A percentile compares a stretch with the other conserved stretches of the same genome.
Evolutionary conservation across 2,797 vertebrate species (phyloP).

Genomic region (Rhodeus uyekii): DNA sequence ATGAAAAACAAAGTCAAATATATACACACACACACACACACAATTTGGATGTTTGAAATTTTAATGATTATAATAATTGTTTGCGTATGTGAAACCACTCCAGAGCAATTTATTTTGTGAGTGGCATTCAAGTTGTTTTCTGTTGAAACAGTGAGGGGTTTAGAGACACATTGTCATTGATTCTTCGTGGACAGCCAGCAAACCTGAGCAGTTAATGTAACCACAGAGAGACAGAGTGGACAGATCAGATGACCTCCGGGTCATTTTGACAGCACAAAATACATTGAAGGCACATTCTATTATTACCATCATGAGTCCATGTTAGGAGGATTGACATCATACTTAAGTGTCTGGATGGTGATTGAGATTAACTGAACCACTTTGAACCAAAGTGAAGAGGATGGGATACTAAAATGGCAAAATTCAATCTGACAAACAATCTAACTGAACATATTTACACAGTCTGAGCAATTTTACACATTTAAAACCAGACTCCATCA

Average conservation of each 20-base stretch:
- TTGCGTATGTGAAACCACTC: background rate
- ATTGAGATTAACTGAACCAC: background rate
- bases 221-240: background rate
- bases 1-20: too few relatives aligned
- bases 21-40: too few relatives aligned
- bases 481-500: background rate
- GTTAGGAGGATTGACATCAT: background rate
- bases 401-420: background rate
- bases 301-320: background rate
- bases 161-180: slow-evolving; percentile 15
- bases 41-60: background rate
- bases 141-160: slow-evolving; percentile 1
- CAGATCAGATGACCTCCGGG: background rate
- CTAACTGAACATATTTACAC: background rate
- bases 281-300: slow-evolving; percentile 24
- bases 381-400: background rate
- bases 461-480: background rate
- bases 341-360: background rate
- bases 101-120: background rate
- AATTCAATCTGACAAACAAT: background rate
- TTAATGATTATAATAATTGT: slow-evolving; percentile 9
- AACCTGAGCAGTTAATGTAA: slow-evolving; percentile 4
- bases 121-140: background rate
- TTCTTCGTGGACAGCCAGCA: slow-evolving; percentile 28
- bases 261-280: background rate